These are phyloP conservation scores for Pollimyrus isidori DNA, from an alignment of 2,113 vertebrate genomes.

Conservation along the genomic window DNA sequence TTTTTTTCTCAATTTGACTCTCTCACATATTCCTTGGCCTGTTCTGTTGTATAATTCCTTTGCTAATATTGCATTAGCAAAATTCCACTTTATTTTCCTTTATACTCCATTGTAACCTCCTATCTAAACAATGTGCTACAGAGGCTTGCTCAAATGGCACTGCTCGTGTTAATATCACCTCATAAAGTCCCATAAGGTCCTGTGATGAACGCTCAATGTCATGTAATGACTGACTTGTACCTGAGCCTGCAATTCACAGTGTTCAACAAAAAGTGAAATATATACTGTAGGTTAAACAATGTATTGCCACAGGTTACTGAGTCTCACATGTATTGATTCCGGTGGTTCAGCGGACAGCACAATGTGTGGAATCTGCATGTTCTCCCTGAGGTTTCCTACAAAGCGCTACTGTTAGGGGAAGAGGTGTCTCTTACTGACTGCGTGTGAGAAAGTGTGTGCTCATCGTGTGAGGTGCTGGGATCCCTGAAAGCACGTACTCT, in stretches of 20 bases:
- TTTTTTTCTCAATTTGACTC: not conserved
- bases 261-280: not conserved
- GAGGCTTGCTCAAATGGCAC: not conserved
- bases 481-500: not conserved
- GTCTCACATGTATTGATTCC: not conserved
- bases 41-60: not conserved
- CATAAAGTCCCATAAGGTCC: not conserved
- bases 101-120: not conserved
- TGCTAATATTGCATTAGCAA: not conserved
- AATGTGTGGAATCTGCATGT: not conserved
- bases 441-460: not conserved
- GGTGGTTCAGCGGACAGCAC: not conserved
- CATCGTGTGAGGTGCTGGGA: not conserved
- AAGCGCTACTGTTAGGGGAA: not conserved
- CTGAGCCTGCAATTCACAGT: not conserved
- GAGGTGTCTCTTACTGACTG: not conserved
- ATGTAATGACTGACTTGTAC: not conserved
- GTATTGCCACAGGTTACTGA: not conserved
- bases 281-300: not conserved
- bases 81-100: not conserved
- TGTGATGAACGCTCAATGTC: not conserved
- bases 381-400: not conserved
- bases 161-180: not conserved
- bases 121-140: too few relatives aligned
- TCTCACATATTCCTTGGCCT: not conserved